Evolutionary conservation across 2,113 vertebrate species (phyloP).

Genomic region (Ctenodactylus gundi): DNA sequence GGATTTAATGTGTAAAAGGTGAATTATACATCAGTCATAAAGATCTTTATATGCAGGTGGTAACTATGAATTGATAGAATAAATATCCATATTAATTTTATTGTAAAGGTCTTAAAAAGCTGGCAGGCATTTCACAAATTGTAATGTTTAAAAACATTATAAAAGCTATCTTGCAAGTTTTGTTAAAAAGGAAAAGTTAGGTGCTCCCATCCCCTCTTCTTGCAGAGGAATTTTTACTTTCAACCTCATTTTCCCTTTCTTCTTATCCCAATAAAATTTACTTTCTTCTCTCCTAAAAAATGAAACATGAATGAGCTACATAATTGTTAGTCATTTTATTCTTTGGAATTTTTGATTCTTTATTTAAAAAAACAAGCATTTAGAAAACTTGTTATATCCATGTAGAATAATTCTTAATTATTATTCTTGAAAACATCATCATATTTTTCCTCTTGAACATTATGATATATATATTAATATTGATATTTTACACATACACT

Average conservation of each 20-base stretch:
- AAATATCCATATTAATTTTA: neutral
- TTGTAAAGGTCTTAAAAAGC: neutral
- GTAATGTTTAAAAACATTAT: conserved; percentile 15
- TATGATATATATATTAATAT: neutral
- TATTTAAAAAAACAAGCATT: neutral
- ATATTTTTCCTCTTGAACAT: neutral
- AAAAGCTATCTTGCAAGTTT: neutral
- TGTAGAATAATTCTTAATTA: neutral
- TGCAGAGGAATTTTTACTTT: no score
- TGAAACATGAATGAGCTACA: no score
- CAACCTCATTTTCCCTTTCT: no score
- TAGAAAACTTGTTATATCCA: neutral
- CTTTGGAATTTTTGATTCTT: neutral
- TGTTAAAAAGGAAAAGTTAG: neutral
- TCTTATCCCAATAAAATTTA: no score
- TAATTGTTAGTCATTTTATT: conserved; percentile 29
- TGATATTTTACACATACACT: neutral
- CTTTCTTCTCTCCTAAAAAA: no score
- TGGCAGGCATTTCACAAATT: neutral
- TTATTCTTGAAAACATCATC: neutral
- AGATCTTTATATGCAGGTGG: neutral
- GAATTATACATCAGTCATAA: neutral
- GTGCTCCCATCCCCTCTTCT: no score
- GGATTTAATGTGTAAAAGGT: neutral
- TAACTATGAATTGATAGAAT: neutral